These are phyloP conservation scores for Drosophila kurseongensis DNA, from an alignment of 1,140 invertebrate species.

Conservation along the genomic window DNA sequence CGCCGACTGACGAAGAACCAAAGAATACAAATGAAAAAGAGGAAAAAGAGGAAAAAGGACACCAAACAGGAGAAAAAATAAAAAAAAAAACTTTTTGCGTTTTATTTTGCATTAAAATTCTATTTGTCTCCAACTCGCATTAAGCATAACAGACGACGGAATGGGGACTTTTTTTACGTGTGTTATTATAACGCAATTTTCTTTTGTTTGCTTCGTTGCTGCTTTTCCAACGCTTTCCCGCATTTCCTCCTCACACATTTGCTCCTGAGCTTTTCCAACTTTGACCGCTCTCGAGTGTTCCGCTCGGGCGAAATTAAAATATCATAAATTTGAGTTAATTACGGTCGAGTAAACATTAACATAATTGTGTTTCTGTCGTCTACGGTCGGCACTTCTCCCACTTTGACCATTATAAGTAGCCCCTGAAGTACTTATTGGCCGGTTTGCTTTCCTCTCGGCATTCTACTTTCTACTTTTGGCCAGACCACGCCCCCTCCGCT, in stretches of 20 bases:
- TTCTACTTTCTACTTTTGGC: background rate
- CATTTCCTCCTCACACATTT: slow-evolving; percentile 18
- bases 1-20: background rate
- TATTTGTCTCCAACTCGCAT: slow-evolving; percentile 67
- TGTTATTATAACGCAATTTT: slow-evolving; percentile 81
- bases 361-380: slow-evolving; percentile 75
- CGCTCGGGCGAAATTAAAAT: slow-evolving; percentile 73
- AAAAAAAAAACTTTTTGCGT: slow-evolving; percentile 14
- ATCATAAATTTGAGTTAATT: slow-evolving; percentile 82
- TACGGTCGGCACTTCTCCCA: slow-evolving; percentile 8
- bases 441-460: slow-evolving; percentile 31
- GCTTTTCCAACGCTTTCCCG: slow-evolving; percentile 19
- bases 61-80: background rate
- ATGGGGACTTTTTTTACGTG: slow-evolving; percentile 59
- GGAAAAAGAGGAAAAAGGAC: slow-evolving; percentile 8
- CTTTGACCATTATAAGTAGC: slow-evolving; percentile 65
- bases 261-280: slow-evolving; percentile 28
- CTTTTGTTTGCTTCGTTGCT: slow-evolving; percentile 56
- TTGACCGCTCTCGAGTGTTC: slow-evolving; percentile 19
- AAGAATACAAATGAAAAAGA: background rate
- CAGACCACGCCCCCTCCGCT: slow-evolving; percentile 13
- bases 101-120: slow-evolving; percentile 71
- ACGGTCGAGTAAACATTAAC: slow-evolving; percentile 82
- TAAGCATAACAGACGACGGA: slow-evolving; percentile 12
- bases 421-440: slow-evolving; percentile 59